Conservation (phyloP, 2,888 invertebrate genomes). For the Diarsia dahlii region DNA sequence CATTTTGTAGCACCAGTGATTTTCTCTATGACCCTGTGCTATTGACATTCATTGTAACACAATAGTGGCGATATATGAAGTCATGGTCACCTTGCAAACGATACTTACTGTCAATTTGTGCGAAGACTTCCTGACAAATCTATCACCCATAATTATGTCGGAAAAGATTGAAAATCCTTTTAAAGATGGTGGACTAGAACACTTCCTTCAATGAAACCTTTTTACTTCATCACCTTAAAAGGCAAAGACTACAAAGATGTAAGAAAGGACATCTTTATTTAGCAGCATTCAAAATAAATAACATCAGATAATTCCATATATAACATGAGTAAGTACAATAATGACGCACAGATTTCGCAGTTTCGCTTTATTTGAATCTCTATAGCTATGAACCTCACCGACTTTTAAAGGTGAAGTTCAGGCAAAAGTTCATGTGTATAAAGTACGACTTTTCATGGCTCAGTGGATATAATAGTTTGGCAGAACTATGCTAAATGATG, state of each 20-base stretch:
- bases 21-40: conserved; percentile 12
- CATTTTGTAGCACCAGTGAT: conserved; percentile 18
- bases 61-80: neutral
- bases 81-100: conserved; percentile 47
- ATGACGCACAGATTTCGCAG: conserved; percentile 31
- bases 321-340: conserved; percentile 13
- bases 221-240: conserved; percentile 11
- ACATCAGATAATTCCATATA: conserved; percentile 43
- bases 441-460: conserved; percentile 38
- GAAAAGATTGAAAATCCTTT: conserved; percentile 49
- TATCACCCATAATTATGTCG: conserved; percentile 57
- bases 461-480: conserved; percentile 47
- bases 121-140: conserved; percentile 60
- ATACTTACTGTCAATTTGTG: conserved; percentile 26
- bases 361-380: conserved; percentile 43
- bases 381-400: conserved; percentile 50
- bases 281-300: conserved; percentile 19
- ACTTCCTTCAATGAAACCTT: conserved; percentile 31
- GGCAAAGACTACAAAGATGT: conserved; percentile 6
- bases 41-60: conserved; percentile 14
- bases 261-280: conserved; percentile 23
- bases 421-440: conserved; percentile 63
- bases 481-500: conserved; percentile 56
- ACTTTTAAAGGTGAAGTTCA: conserved; percentile 69
- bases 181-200: conserved; percentile 28